These are phyloP conservation scores for Galerucella calmariensis DNA, from an alignment of 2,888 invertebrate genomes.

Conservation along the genomic window DNA sequence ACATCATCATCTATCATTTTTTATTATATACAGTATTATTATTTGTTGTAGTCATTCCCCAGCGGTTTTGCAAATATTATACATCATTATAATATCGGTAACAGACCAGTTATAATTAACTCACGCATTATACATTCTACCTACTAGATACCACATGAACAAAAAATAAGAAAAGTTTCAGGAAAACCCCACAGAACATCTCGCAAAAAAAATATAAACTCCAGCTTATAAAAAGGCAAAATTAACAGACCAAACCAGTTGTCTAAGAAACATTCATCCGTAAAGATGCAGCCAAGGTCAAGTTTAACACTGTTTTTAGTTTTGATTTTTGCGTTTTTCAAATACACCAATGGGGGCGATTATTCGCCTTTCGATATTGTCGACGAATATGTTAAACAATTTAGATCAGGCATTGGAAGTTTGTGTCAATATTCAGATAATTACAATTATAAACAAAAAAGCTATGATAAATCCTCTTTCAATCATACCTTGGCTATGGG, in stretches of 20 bases:
- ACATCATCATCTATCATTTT: constrained; percentile 1
- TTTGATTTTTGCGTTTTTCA: constrained; percentile 12
- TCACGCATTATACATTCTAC: neutral
- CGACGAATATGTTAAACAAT: constrained; percentile 57
- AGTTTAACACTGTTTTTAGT: constrained; percentile 20
- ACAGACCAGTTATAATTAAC: neutral
- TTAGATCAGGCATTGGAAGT: constrained; percentile 49
- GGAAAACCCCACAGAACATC: constrained; percentile 23
- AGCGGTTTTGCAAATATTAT: neutral
- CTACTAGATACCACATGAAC: neutral
- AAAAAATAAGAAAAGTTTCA: constrained; percentile 15
- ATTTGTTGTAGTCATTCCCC: neutral
- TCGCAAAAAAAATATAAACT: neutral
- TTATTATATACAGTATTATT: constrained; percentile 7
- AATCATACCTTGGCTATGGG: constrained; percentile 51
- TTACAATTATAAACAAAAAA: constrained; percentile 48
- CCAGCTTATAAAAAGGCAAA: constrained; percentile 25
- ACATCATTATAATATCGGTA: neutral
- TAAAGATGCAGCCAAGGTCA: constrained; percentile 24
- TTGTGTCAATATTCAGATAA: constrained; percentile 52
- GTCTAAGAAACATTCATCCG: constrained; percentile 8
- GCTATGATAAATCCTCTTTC: constrained; percentile 47
- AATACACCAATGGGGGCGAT: constrained; percentile 13
- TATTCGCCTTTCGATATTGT: constrained; percentile 57
- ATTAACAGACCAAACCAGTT: constrained; percentile 18